Conservation (phyloP, 2,113 vertebrate species). For the Setophaga petechia region DNA sequence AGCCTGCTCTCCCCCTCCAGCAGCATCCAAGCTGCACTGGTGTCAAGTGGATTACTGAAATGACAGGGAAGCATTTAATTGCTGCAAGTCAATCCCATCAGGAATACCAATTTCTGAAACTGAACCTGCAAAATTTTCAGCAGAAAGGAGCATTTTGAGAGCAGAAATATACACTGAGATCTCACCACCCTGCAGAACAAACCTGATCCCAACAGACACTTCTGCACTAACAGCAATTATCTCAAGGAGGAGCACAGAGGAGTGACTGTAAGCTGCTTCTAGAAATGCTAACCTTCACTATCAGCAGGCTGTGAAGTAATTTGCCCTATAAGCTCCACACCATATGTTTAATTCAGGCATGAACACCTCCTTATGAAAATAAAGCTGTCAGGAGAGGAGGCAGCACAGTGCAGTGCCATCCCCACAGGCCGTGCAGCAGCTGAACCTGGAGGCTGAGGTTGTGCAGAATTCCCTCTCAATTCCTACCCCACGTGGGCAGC, state of each 20-base stretch:
- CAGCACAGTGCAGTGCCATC: background rate
- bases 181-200: background rate
- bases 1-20: background rate
- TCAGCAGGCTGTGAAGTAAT: background rate
- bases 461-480: background rate
- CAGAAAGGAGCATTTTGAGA: background rate
- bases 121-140: background rate
- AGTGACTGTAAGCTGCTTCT: background rate
- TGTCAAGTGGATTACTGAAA: background rate
- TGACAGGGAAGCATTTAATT: background rate
- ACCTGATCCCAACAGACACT: background rate
- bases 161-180: background rate
- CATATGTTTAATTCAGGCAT: background rate
- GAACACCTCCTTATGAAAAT: background rate
- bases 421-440: background rate
- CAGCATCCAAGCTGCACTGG: background rate
- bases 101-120: background rate
- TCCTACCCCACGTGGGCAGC: background rate
- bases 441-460: background rate
- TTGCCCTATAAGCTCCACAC: background rate
- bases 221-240: background rate
- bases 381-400: conserved; percentile 21
- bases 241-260: background rate
- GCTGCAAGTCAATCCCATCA: background rate
- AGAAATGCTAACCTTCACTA: background rate